These are phyloP conservation scores for Melitaea athalia DNA, from an alignment of 2,888 invertebrate genomes.

Conservation along the genomic window DNA sequence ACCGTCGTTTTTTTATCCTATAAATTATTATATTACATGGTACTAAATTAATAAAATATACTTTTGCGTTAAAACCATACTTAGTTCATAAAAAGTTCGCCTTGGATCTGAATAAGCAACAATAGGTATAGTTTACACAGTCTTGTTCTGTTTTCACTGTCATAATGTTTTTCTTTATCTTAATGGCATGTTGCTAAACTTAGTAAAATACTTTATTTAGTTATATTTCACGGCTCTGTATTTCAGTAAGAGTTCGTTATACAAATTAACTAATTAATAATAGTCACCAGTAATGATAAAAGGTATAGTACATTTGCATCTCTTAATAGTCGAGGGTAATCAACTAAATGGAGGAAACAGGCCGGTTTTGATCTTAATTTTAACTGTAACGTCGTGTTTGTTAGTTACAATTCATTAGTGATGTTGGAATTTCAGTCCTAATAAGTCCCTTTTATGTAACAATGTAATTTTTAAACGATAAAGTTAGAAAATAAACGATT, in stretches of 20 bases:
- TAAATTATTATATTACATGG: too few species aligned
- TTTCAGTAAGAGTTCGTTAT: slow-evolving; percentile 1
- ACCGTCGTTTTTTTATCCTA: too few species aligned
- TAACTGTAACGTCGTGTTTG: not conserved
- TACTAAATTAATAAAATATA: too few species aligned
- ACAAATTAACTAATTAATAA: slow-evolving; percentile 33
- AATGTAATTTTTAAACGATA: not conserved
- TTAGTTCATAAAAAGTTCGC: too few species aligned
- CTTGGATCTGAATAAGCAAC: too few species aligned
- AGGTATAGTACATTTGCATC: slow-evolving; percentile 20
- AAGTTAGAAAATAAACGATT: not conserved
- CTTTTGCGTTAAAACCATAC: too few species aligned
- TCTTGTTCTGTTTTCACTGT: too few species aligned
- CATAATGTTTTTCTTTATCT: too few species aligned
- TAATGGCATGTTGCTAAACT: too few species aligned
- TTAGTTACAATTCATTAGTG: slow-evolving; percentile 3
- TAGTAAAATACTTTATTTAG: too few species aligned
- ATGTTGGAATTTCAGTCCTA: not conserved
- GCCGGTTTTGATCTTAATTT: slow-evolving; percentile 14
- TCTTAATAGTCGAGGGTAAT: slow-evolving; percentile 38
- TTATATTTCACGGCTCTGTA: too few species aligned
- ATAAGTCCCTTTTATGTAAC: not conserved
- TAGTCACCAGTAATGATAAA: slow-evolving; percentile 22
- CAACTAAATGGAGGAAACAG: slow-evolving; percentile 8
- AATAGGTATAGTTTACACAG: too few species aligned